phyloP scores from a whole-genome alignment of 2,797 vertebrate species.

The Dromococcyx pavoninus region DNA sequence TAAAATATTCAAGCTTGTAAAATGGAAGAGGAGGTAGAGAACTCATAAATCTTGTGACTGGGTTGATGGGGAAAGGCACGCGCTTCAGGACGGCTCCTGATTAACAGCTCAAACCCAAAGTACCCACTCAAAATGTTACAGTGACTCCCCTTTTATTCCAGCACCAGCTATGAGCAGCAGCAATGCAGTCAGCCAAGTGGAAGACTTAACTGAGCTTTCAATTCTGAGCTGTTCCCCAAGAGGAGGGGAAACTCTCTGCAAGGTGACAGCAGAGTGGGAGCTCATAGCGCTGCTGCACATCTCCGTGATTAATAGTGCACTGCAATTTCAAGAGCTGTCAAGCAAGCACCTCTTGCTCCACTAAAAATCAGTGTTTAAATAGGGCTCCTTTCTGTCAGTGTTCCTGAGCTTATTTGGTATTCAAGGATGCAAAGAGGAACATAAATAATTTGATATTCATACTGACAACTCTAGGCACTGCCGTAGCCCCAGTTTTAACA shows the following conservation, averaged over 20 bases:
- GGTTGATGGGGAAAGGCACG: background rate
- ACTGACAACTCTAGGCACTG: background rate
- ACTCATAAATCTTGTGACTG: background rate
- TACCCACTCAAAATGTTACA: fast-evolving
- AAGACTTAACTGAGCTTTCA: background rate
- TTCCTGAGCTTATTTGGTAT: background rate
- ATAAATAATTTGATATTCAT: constrained; percentile 55
- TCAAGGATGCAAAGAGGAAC: constrained; percentile 34
- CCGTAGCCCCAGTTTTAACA: constrained; percentile 5
- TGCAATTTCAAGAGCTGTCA: background rate
- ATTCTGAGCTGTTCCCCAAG: background rate
- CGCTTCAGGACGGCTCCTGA: background rate
- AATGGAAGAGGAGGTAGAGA: background rate
- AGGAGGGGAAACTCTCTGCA: background rate
- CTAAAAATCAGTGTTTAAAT: background rate
- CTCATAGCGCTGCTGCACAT: background rate
- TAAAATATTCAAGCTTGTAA: background rate
- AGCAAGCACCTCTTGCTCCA: background rate
- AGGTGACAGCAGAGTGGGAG: background rate
- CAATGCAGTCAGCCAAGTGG: background rate
- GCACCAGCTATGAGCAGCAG: background rate
- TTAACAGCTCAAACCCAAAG: background rate
- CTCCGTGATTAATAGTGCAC: background rate
- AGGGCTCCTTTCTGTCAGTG: background rate
- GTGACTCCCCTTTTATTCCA: background rate